Conservation (phyloP, 2,888 invertebrate species). For the Magallana nippona region DNA sequence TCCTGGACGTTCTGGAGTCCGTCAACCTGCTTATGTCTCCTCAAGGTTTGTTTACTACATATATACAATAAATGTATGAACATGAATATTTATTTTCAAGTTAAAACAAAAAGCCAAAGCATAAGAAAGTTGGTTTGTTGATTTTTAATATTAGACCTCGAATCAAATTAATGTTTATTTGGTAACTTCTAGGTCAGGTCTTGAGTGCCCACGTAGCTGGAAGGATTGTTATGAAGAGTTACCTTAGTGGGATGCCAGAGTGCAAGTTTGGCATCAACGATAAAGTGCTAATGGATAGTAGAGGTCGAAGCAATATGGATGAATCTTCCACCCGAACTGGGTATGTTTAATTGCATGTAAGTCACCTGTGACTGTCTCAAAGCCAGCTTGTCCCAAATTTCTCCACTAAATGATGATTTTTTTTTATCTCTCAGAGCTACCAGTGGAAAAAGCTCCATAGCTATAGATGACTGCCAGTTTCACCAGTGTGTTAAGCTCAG, state of each 20-base stretch:
- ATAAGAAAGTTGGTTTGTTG: no score
- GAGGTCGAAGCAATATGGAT: constrained; percentile 80
- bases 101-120: no score
- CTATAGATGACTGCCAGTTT: constrained; percentile 99
- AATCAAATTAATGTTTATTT: no score
- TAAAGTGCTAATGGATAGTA: constrained; percentile 97
- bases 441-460: constrained; percentile 93
- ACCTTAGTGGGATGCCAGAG: constrained; percentile 99
- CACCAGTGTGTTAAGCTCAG: constrained; percentile 99
- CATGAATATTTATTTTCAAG: no score
- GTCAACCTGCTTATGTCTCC: constrained; percentile 99
- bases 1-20: constrained; percentile 98
- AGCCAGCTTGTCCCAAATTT: background rate
- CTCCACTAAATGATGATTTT: background rate
- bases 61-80: no score
- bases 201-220: constrained; percentile 99
- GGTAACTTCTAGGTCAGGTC: constrained; percentile 89
- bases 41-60: constrained; percentile 86
- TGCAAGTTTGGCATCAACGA: constrained; percentile 99
- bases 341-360: constrained; percentile 49
- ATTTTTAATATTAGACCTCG: no score
- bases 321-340: constrained; percentile 69
- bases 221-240: constrained; percentile 99
- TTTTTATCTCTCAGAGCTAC: constrained; percentile 51
- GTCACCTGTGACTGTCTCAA: background rate